Evolutionary conservation across 2,113 vertebrate genomes (phyloP), one percentile per base, ranked within the genome.

Genomic region (Antigone vipio): DNA sequence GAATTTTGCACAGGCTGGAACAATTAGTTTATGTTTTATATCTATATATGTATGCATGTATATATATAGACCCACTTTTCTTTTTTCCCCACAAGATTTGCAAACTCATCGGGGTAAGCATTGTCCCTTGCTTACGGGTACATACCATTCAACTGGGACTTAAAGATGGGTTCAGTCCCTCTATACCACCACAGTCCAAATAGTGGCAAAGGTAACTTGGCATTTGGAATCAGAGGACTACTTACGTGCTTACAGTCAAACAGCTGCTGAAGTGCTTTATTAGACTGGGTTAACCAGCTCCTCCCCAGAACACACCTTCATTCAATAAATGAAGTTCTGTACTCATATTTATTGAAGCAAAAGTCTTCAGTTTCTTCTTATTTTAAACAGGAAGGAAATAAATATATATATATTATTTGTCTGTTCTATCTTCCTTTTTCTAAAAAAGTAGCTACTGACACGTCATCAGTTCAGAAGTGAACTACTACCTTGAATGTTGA

Each of bases 401-500:
- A 92, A 83, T 74, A 59, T 9, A 23, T 67, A 53, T 83, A 52
- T 64, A 49, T 58, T 93, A 50, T 53, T 50, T 67, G 34, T 15
- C 63, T 67, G 15, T 55, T 90, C 22, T 75, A 0, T 30, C 6
- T n/a, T 66, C 9, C 2, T 50, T 69, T 85, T 91, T 47, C 30
- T 59, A 45, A 91, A 90, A 78, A 76, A 42, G 38, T 67, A 50
- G 56, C 24, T 79, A 38, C 44, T 34, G 30, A 38, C 10, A 67
- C 88, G 42, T 72, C 59, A 50, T 69, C 44, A 38, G 80, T 88
- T 96, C 85, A 94, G 47, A 88, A 35, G 59, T 78, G 68, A 89
- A 72, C 38, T 67, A 67, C 63, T 85, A 76, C 26, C 29, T 93
- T 74, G 30, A 52, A 92, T 42, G 27, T 44, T 0, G 59, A 95